These are phyloP conservation scores for Pterocles gutturalis DNA, from an alignment of 2,113 vertebrate species.

Conservation along the genomic window DNA sequence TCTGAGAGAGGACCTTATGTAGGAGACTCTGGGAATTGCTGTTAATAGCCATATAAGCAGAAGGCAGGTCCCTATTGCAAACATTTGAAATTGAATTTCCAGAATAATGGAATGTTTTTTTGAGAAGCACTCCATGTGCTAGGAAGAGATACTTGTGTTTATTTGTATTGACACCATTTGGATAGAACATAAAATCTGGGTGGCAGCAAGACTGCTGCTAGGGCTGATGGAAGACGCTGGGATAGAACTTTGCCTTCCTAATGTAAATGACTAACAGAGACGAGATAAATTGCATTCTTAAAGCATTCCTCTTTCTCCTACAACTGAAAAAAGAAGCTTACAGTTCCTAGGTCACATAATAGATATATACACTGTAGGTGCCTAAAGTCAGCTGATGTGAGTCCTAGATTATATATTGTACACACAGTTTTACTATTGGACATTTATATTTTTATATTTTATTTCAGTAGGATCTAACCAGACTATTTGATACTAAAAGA, in stretches of 20 bases:
- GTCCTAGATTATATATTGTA: not conserved
- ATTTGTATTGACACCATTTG: not conserved
- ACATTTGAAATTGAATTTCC: not conserved
- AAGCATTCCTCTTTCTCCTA: not conserved
- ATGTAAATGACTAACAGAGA: not conserved
- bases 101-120: not conserved
- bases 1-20: not conserved
- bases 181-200: not conserved
- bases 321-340: not conserved
- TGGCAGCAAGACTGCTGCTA: not conserved
- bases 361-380: not conserved
- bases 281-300: not conserved
- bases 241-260: not conserved
- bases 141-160: not conserved
- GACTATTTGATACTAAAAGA: not conserved
- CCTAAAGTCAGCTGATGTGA: not conserved
- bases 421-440: not conserved
- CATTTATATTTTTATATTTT: not conserved
- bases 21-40: not conserved
- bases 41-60: not conserved
- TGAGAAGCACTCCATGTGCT: not conserved
- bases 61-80: not conserved
- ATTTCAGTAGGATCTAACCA: not conserved
- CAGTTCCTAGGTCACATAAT: not conserved
- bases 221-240: not conserved